A percentile compares a stretch with the other conserved stretches of the same genome.
Evolutionary conservation across 1,140 invertebrate genomes (phyloP).

Genomic region (Psix sp.): DNA sequence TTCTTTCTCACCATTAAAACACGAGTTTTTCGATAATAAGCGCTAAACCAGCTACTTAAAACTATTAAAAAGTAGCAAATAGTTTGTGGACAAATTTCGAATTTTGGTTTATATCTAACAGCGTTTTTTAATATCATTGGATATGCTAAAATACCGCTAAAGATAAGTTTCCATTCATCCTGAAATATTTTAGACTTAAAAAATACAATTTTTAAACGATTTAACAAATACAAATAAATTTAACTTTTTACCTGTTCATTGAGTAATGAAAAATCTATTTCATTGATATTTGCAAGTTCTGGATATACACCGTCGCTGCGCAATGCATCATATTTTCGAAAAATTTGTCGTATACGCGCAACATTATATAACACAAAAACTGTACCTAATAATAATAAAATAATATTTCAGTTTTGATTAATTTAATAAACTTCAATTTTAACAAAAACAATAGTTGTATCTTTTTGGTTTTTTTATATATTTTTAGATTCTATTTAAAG

Average conservation of each 20-base stretch:
- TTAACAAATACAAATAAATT: neutral
- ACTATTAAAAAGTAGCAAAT: slow-evolving; percentile 81
- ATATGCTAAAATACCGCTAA: slow-evolving; percentile 81
- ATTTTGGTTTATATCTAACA: slow-evolving; percentile 72
- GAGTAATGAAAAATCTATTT: slow-evolving; percentile 80
- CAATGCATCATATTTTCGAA: slow-evolving; percentile 79
- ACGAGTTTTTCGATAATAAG: slow-evolving; percentile 83
- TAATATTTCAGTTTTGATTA: neutral
- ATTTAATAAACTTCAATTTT: neutral
- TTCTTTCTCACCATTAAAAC: slow-evolving; percentile 80
- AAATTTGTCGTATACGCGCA: slow-evolving; percentile 81
- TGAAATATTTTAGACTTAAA: slow-evolving; percentile 62
- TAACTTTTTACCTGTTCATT: slow-evolving; percentile 78
- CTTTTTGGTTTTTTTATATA: too few relatives aligned
- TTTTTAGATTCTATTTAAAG: too few relatives aligned
- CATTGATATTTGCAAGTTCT: slow-evolving; percentile 75
- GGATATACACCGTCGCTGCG: slow-evolving; percentile 78
- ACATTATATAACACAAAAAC: slow-evolving; percentile 85
- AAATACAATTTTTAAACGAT: slow-evolving; percentile 2
- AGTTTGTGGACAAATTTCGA: slow-evolving; percentile 79
- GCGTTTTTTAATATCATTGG: slow-evolving; percentile 79
- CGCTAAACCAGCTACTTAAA: slow-evolving; percentile 82
- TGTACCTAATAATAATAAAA: slow-evolving; percentile 76
- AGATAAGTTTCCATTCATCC: slow-evolving; percentile 86
- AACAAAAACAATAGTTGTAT: slow-evolving; percentile 1